Evolutionary conservation across 2,797 vertebrate species (phyloP).

Genomic region (Rhynchonycteris naso): DNA sequence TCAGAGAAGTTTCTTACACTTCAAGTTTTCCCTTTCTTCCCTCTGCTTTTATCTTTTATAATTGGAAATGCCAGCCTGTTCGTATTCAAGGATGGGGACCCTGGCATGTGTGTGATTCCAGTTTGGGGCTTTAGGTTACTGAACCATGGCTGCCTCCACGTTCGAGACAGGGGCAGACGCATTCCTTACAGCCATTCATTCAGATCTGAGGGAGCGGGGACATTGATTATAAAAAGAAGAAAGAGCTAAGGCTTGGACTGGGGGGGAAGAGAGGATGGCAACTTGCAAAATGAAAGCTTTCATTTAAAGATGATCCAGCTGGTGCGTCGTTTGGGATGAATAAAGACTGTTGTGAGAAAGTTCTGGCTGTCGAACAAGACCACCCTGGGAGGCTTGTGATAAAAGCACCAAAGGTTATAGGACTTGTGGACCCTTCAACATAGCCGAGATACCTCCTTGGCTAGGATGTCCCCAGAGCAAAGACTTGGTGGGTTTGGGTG

Average conservation of each 20-base stretch:
- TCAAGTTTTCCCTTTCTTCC: not conserved
- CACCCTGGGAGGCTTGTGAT: not conserved
- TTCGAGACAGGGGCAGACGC: not conserved
- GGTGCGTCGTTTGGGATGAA: not conserved
- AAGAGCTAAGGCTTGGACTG: not conserved
- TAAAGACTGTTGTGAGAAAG: not conserved
- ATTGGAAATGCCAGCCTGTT: not conserved
- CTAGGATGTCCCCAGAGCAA: not conserved
- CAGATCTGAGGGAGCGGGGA: not conserved
- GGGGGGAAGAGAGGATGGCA: too few species aligned
- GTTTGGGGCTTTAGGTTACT: not conserved
- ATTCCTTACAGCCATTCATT: not conserved
- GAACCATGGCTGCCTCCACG: not conserved
- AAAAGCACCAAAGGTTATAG: not conserved
- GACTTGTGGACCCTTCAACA: not conserved
- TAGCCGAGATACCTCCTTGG: not conserved
- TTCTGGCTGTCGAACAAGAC: not conserved
- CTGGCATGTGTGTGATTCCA: not conserved
- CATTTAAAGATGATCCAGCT: not conserved
- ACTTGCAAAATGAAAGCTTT: not conserved
- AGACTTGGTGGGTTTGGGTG: not conserved
- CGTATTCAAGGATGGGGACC: slow-evolving; percentile 51
- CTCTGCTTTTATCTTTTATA: not conserved
- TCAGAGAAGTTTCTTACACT: slow-evolving; percentile 62
- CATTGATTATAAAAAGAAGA: not conserved